Conservation (phyloP, 2,888 invertebrate species). For the Synanthedon tipuliformis region DNA sequence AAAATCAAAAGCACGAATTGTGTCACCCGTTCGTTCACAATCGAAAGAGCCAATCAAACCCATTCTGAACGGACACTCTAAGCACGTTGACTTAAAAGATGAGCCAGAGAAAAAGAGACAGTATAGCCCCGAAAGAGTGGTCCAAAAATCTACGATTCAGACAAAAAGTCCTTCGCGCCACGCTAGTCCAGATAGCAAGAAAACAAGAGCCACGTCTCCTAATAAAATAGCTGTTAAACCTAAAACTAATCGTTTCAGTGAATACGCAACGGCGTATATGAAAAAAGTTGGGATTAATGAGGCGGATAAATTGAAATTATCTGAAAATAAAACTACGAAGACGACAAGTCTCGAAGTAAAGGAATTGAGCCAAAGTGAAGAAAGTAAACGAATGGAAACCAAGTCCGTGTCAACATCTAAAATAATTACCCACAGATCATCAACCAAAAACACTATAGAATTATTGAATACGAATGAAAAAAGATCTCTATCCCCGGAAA, state of each 20-base stretch:
- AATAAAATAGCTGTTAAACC: slow-evolving; percentile 36
- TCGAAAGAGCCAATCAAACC: slow-evolving; percentile 19
- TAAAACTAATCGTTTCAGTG: slow-evolving; percentile 52
- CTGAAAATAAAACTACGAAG: slow-evolving; percentile 28
- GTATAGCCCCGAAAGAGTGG: slow-evolving; percentile 40
- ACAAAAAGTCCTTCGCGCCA: slow-evolving; percentile 40
- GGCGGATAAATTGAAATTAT: slow-evolving; percentile 32
- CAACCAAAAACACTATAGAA: slow-evolving; percentile 44
- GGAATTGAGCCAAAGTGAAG: slow-evolving; percentile 8
- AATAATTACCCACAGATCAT: slow-evolving; percentile 31
- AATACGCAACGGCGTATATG: slow-evolving; percentile 63
- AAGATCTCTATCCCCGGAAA: slow-evolving; percentile 43
- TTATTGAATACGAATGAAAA: slow-evolving; percentile 36
- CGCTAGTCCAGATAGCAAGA: slow-evolving; percentile 47
- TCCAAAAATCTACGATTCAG: slow-evolving; percentile 22
- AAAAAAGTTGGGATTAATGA: slow-evolving; percentile 57
- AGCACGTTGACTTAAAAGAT: slow-evolving; percentile 21
- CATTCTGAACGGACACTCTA: slow-evolving; percentile 32
- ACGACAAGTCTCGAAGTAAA: slow-evolving; percentile 10
- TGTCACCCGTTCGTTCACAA: slow-evolving; percentile 11
- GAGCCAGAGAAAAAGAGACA: slow-evolving; percentile 22
- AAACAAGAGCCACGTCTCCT: slow-evolving; percentile 42
- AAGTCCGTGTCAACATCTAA: slow-evolving; percentile 25
- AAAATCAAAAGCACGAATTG: slow-evolving; percentile 12
- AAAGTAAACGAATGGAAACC: slow-evolving; percentile 18